A percentile compares a stretch with the other conserved stretches of the same genome.
Evolutionary conservation across 2,888 invertebrate species (phyloP).

Genomic region (Drosophila rubida): DNA sequence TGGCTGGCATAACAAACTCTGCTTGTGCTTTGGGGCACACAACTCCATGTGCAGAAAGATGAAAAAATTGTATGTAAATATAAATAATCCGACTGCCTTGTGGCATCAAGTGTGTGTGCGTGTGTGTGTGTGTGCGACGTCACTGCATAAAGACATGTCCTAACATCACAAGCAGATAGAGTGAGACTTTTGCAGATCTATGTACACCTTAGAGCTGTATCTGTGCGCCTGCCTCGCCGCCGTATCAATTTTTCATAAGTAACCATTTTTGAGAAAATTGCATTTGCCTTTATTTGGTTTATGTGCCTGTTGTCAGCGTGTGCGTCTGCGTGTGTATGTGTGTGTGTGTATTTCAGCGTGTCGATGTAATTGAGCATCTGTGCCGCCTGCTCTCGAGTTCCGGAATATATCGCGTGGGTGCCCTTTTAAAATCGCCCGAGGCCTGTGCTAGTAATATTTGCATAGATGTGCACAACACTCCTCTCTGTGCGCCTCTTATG

Average conservation of each 20-base stretch:
- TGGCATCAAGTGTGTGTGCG: slow-evolving; percentile 22
- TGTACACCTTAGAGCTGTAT: slow-evolving; percentile 30
- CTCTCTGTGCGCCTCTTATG: slow-evolving; percentile 24
- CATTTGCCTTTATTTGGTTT: slow-evolving; percentile 68
- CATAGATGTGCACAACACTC: slow-evolving; percentile 51
- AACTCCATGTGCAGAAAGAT: slow-evolving; percentile 23
- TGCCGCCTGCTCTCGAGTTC: slow-evolving; percentile 15
- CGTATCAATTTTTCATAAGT: slow-evolving; percentile 74
- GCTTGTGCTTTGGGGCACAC: slow-evolving; percentile 23
- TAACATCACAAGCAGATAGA: slow-evolving; percentile 1
- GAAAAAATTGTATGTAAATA: slow-evolving; percentile 60
- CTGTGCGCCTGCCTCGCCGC: slow-evolving; percentile 19
- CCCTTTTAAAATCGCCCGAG: slow-evolving; percentile 37
- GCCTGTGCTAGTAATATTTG: slow-evolving; percentile 56
- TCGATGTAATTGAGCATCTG: slow-evolving; percentile 52
- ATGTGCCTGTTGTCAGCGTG: slow-evolving; percentile 15
- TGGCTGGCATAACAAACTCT: slow-evolving; percentile 35
- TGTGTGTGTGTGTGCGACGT: background rate
- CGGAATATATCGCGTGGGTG: slow-evolving; percentile 29
- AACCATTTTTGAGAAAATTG: slow-evolving; percentile 75
- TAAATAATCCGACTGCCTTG: slow-evolving; percentile 65
- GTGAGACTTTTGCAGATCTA: background rate
- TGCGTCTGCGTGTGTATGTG: background rate
- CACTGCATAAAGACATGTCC: slow-evolving; percentile 34
- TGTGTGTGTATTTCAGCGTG: slow-evolving; percentile 17